These are phyloP conservation scores for Alloscopus bannaensis DNA, from an alignment of 2,888 invertebrate genomes.

Conservation along the genomic window DNA sequence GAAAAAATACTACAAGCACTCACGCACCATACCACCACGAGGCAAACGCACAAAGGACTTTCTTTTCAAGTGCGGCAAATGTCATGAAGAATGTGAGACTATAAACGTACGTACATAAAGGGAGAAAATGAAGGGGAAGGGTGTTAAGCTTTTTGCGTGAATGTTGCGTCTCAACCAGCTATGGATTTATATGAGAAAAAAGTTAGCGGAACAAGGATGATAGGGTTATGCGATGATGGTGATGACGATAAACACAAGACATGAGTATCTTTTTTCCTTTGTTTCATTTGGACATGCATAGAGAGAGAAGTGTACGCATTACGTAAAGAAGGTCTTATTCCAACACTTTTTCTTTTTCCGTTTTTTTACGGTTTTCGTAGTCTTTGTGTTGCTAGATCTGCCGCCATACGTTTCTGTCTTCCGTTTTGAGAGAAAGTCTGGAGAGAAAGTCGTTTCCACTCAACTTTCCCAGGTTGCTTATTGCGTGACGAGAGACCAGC, in stretches of 20 bases:
- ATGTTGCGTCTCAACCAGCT: constrained; percentile 37
- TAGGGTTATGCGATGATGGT: constrained; percentile 31
- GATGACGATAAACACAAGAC: too few species aligned
- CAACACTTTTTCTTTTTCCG: constrained; percentile 16
- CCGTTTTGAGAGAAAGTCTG: neutral
- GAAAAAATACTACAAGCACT: constrained; percentile 18
- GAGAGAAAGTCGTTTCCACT: constrained; percentile 33
- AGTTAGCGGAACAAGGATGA: constrained; percentile 16
- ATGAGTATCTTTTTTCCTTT: neutral
- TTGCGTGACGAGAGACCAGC: constrained; percentile 28
- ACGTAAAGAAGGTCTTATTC: constrained; percentile 8
- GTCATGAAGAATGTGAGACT: constrained; percentile 40
- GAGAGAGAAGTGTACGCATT: constrained; percentile 13
- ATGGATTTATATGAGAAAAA: constrained; percentile 28
- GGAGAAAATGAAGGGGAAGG: constrained; percentile 12
- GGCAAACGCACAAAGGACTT: neutral
- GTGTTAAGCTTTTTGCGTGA: constrained; percentile 45
- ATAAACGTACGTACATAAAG: constrained; percentile 29
- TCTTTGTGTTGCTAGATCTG: neutral
- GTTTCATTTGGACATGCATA: constrained; percentile 5
- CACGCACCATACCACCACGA: neutral
- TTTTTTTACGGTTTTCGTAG: constrained; percentile 8
- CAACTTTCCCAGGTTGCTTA: constrained; percentile 1
- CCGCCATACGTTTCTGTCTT: neutral
- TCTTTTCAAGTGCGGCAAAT: constrained; percentile 25